Percentiles rank a stretch among this genome's conserved stretches.
phyloP scores from a whole-genome alignment of 2,113 vertebrate genomes.

The Peromyscus maniculatus region DNA sequence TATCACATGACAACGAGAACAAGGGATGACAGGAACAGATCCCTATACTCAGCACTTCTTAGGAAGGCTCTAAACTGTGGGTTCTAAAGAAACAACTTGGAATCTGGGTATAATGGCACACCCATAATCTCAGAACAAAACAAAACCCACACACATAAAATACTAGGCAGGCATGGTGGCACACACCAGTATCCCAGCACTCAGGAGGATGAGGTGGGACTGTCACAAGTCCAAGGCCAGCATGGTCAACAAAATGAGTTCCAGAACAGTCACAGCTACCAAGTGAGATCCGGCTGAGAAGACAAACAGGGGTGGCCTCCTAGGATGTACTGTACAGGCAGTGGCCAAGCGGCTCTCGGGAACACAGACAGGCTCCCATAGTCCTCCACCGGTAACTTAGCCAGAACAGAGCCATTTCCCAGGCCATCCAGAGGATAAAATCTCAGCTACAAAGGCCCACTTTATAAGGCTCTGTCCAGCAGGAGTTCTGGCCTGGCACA shows the following conservation, averaged over 20 bases:
- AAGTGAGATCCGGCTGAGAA: neutral
- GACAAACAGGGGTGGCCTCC: neutral
- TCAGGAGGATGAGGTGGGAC: neutral
- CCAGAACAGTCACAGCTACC: neutral
- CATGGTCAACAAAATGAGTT: neutral
- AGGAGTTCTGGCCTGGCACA: neutral
- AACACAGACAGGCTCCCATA: neutral
- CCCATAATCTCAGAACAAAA: neutral
- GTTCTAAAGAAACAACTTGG: constrained; percentile 18
- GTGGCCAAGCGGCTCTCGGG: neutral
- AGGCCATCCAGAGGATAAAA: neutral
- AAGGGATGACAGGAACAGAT: neutral
- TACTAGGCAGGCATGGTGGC: neutral
- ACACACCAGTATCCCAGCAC: neutral
- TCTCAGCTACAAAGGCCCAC: neutral
- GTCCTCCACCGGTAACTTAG: neutral
- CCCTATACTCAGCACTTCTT: neutral
- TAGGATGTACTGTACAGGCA: neutral
- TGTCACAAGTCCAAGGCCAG: neutral
- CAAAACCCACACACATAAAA: neutral
- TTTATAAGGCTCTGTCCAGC: neutral
- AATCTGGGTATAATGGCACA: too few species aligned
- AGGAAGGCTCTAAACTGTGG: neutral
- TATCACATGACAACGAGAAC: neutral
- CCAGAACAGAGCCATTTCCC: neutral